phyloP scores from a whole-genome alignment of 2,888 invertebrate species.

The Campoplex nolae region DNA sequence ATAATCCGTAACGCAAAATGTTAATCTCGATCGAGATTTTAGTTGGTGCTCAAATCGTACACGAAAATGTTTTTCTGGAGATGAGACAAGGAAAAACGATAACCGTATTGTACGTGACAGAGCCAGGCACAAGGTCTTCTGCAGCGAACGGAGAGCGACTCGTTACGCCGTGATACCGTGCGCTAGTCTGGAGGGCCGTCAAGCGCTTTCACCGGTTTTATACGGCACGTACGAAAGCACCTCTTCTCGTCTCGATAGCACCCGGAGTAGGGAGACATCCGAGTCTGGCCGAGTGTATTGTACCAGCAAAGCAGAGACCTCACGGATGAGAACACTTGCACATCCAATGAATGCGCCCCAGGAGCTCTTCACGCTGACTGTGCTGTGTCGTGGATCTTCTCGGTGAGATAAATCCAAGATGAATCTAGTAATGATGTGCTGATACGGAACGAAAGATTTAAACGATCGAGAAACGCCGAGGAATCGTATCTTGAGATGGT shows the following conservation, averaged over 20 bases:
- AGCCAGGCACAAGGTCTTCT: constrained; percentile 51
- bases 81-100: constrained; percentile 21
- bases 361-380: constrained; percentile 4
- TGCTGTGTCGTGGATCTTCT: constrained; percentile 27
- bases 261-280: constrained; percentile 70
- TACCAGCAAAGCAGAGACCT: constrained; percentile 53
- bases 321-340: constrained; percentile 22
- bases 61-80: constrained; percentile 47
- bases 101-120: constrained; percentile 33
- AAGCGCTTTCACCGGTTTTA: constrained; percentile 84
- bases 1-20: constrained; percentile 10
- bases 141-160: constrained; percentile 75
- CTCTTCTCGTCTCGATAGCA: constrained; percentile 73
- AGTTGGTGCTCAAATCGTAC: neutral
- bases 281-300: constrained; percentile 49
- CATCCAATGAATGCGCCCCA: constrained; percentile 15
- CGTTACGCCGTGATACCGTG: constrained; percentile 81
- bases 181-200: constrained; percentile 83
- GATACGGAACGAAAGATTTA: constrained; percentile 30
- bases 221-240: constrained; percentile 81
- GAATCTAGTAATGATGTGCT: constrained; percentile 44
- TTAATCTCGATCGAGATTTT: neutral
- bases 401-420: constrained; percentile 37
- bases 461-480: neutral
- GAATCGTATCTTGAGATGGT: constrained; percentile 32